Conservation (phyloP, 1,140 invertebrate genomes). For the Calosoma granatense region DNA sequence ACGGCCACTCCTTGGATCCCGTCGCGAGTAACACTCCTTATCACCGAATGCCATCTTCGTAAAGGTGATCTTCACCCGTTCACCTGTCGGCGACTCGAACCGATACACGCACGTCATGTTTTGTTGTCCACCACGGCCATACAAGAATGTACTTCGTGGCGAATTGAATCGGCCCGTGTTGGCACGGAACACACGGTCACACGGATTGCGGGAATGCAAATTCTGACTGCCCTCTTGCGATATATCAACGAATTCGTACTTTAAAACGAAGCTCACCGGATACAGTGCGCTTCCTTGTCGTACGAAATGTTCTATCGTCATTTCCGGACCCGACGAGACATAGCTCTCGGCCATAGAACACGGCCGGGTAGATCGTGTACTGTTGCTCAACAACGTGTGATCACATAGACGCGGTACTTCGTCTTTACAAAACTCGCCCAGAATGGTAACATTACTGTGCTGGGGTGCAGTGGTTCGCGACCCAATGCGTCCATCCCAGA, state of each 20-base stretch:
- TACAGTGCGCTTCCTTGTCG: constrained; percentile 66
- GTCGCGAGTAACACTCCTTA: constrained; percentile 50
- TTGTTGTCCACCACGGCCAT: constrained; percentile 63
- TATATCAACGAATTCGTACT: constrained; percentile 67
- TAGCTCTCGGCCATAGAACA: constrained; percentile 68
- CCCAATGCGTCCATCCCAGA: constrained; percentile 57
- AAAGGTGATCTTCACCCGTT: constrained; percentile 54
- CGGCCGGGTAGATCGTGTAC: constrained; percentile 59
- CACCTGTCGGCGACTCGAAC: constrained; percentile 56
- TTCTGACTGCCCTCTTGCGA: constrained; percentile 48
- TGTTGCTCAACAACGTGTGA: constrained; percentile 61
- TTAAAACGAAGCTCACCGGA: constrained; percentile 63
- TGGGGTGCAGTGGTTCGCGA: constrained; percentile 13
- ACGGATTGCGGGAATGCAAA: constrained; percentile 42
- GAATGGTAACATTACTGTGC: constrained; percentile 42
- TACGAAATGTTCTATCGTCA: constrained; percentile 64
- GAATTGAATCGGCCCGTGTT: constrained; percentile 55
- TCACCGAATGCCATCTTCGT: constrained; percentile 54
- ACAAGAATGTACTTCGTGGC: constrained; percentile 70
- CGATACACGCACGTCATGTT: constrained; percentile 65
- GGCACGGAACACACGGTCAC: constrained; percentile 48
- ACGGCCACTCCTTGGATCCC: constrained; percentile 51
- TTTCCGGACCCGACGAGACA: constrained; percentile 55
- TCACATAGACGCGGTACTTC: constrained; percentile 62
- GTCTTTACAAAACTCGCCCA: constrained; percentile 67